A percentile compares a stretch with the other conserved stretches of the same genome.
Conservation (phyloP, 2,113 vertebrate genomes). For the Dolichallabes microphthalmus region DNA sequence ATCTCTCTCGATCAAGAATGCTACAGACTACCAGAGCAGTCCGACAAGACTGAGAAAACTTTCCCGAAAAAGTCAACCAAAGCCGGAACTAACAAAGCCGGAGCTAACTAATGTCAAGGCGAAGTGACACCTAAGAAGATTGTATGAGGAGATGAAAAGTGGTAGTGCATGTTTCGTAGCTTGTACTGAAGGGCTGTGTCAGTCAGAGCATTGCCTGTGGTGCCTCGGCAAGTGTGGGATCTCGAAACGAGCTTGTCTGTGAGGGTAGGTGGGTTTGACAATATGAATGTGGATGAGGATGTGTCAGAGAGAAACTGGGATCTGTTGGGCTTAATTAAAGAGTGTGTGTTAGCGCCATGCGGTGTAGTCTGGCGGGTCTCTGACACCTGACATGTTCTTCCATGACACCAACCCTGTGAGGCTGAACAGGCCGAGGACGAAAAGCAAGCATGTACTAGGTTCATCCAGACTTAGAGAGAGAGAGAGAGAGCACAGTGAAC, state of each 20-base stretch:
- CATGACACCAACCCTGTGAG: slow-evolving; percentile 49
- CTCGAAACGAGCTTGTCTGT: neutral
- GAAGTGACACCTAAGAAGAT: slow-evolving; percentile 13
- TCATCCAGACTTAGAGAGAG: slow-evolving; percentile 13
- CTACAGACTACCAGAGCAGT: slow-evolving; percentile 10
- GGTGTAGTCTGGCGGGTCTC: slow-evolving; percentile 36
- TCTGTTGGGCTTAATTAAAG: slow-evolving; percentile 51
- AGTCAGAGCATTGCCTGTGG: slow-evolving; percentile 30
- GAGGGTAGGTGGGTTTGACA: slow-evolving; percentile 30
- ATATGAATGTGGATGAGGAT: slow-evolving; percentile 34
- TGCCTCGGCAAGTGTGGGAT: slow-evolving; percentile 5
- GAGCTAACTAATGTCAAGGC: neutral
- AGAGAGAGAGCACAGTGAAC: neutral
- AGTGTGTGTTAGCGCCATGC: slow-evolving; percentile 31
- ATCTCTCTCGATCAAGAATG: slow-evolving; percentile 48
- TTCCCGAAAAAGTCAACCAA: slow-evolving; percentile 20
- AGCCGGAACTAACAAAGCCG: neutral
- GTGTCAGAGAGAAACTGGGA: slow-evolving; percentile 34
- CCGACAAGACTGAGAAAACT: slow-evolving; percentile 24
- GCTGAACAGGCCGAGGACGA: slow-evolving; percentile 27
- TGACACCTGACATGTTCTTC: slow-evolving; percentile 50
- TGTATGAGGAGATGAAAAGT: slow-evolving; percentile 23
- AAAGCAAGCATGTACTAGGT: slow-evolving; percentile 32
- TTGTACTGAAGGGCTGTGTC: slow-evolving; percentile 22
- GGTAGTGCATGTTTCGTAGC: neutral